Evolutionary conservation across 2,888 invertebrate genomes (phyloP), one percentile per base, ranked within the genome.

Genomic region (Sphaerophoria rueppellii): DNA sequence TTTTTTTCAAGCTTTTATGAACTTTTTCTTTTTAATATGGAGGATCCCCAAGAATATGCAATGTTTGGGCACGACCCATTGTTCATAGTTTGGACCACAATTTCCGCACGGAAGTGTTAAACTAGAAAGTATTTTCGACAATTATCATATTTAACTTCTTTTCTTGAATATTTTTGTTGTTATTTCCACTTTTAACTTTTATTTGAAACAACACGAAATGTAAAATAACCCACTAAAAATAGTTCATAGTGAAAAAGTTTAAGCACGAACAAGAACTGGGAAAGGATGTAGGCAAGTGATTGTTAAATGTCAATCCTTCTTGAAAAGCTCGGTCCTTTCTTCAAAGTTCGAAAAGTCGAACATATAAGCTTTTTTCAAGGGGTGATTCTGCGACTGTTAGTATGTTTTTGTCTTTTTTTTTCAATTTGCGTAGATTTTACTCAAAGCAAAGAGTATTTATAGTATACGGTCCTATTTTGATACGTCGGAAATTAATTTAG

Each of bases 11-110:
- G 43, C 24, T 73, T 43, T 34, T n/a, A 14, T 40, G 43, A 70
- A 63, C 71, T 72, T 60, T 69, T 35, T 14, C 7, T 76, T 72
- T 67, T 65, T 71, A 81, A 57, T 12, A 82, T 82, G 77, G 77
- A 43, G 61, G 67, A 6, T 50, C 50, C 82, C 82, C 50, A 32
- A 67, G 50, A 72, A 70, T 80, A 77, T 82, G 82, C 82, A 72
- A 76, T 67, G 24, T 11, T 55, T 61, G 55, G 7, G 3, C 6
- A 35, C 16, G 1, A 16, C 3, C 4, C 46, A 58, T 75, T 74
- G 43, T 69, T 74, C 37, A 69, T 60, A 34, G 48, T 4, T 70
- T 32, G 4, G 9, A 60, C 50, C 48, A 34, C 4, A 12, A 50
- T 16, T 52, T 50, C 48, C 75, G 63, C 80, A 16, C 16, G 35